Evolutionary conservation across 2,113 vertebrate species (phyloP).

Genomic region (Phrynosoma blainvillii): DNA sequence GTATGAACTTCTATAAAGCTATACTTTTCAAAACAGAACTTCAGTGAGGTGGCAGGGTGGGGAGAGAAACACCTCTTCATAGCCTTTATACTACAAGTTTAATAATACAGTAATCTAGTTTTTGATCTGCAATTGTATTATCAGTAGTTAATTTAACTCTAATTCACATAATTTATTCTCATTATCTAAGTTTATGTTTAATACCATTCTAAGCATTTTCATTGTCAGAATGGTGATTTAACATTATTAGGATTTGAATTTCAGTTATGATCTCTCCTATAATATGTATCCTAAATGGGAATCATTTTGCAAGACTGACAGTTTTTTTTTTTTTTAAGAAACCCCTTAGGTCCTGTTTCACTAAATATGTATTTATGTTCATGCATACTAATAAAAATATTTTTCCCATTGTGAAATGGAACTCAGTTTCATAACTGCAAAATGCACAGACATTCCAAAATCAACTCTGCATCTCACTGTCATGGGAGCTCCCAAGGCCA

Average conservation of each 20-base stretch:
- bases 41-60: neutral
- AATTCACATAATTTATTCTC: constrained; percentile 49
- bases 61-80: constrained; percentile 10
- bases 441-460: neutral
- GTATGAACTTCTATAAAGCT: neutral
- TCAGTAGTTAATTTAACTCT: constrained; percentile 41
- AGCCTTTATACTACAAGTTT: constrained; percentile 8
- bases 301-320: constrained; percentile 41
- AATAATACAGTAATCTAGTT: constrained; percentile 9
- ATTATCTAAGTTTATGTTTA: constrained; percentile 43
- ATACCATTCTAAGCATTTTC: constrained; percentile 40
- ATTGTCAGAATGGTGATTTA: constrained; percentile 47
- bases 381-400: constrained; percentile 50
- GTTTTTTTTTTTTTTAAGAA: constrained; percentile 26
- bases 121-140: constrained; percentile 38
- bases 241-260: constrained; percentile 49
- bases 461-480: neutral
- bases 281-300: constrained; percentile 25
- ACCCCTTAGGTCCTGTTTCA: constrained; percentile 15
- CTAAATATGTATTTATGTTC: constrained; percentile 35
- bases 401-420: constrained; percentile 38
- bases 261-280: constrained; percentile 22
- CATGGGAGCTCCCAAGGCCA: neutral
- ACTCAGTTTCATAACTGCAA: constrained; percentile 28
- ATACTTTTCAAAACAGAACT: constrained; percentile 20